A percentile compares a stretch with the other conserved stretches of the same genome.
Evolutionary conservation across 2,888 invertebrate genomes (phyloP).

Genomic region (Drosophila subsilvestris): DNA sequence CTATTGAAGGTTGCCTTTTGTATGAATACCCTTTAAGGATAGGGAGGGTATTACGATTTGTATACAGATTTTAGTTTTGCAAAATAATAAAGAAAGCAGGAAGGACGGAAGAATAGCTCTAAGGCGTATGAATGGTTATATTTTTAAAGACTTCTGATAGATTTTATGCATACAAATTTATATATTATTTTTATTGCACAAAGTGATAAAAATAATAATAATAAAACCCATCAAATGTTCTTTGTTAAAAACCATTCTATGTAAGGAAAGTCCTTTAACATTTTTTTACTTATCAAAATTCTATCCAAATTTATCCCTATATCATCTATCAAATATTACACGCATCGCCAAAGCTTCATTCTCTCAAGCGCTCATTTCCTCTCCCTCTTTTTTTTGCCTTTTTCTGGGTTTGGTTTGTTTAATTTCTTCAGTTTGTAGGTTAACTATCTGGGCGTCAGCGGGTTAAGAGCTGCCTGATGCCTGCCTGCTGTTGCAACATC

Average conservation of each 20-base stretch:
- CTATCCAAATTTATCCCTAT: background rate
- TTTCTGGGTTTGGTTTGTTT: slow-evolving; percentile 8
- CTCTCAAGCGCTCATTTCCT: background rate
- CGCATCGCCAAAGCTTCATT: background rate
- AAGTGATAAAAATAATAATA: too few relatives aligned
- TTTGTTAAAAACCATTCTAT: too few relatives aligned
- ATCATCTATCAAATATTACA: background rate
- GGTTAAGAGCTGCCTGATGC: slow-evolving; percentile 51
- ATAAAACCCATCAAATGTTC: too few relatives aligned
- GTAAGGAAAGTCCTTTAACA: too few relatives aligned
- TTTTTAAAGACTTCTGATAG: too few relatives aligned
- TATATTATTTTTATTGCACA: too few relatives aligned
- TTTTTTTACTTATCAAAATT: background rate
- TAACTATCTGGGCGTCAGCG: slow-evolving; percentile 72
- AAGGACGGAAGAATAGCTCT: too few relatives aligned
- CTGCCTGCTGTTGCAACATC: slow-evolving; percentile 41
- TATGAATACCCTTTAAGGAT: background rate
- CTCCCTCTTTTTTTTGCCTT: background rate
- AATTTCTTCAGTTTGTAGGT: slow-evolving; percentile 53
- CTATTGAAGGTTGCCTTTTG: slow-evolving; percentile 5
- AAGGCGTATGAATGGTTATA: too few relatives aligned
- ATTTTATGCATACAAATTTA: too few relatives aligned
- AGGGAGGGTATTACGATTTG: too few relatives aligned
- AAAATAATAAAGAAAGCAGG: too few relatives aligned
- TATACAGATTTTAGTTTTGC: too few relatives aligned